Base-by-base conservation (phyloP, 53 echinoderm and acorn worm species). In the Henricia sp. region DNA sequence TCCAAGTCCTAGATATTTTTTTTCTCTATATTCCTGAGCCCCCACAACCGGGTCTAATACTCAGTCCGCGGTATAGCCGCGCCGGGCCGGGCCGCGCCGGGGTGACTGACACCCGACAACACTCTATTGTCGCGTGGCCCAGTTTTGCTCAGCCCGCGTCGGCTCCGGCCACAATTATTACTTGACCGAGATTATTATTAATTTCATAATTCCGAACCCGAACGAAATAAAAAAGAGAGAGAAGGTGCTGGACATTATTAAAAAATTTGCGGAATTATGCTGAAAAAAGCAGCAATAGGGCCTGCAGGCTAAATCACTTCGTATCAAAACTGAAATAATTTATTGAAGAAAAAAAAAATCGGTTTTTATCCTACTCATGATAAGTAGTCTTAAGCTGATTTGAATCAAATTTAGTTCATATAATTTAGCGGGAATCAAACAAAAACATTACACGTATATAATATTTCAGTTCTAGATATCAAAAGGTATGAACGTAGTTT, bases 51-150 rank as follows among this genome's bases (percentile, higher is more conserved):
- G 2, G 24, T 26, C 28, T 26, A 4, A 30, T 30, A 10, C 55
- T 53, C 53, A 13, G 52, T 74, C 53, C 24, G 28, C 74, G 51
- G 19, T 71, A 42, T 71, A 14, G 37, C 25, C 44, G 37, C 26
- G 30, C 17, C 21, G 46, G 27, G 37, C 44, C 29, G 10, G 46
- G 26, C 53, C 9, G n/a, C n/a, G 33, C 12, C 83, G 68, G 32
- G 80, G 80, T 80, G 80, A 80, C 28, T 80, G 80, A 80, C 80
- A 80, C 63, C 64, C 13, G 62, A 44, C 37, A 20, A n/a, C n/a
- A n/a, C 33, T 62, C 80, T 62, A 80, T 80, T 80, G 80, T 80
- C 62, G 43, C 48, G 63, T 80, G 80, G 63, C 80, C 80, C 64
- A 80, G 29, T 80, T 80, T 63, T 34, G 17, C n/a, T 33, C 64